A percentile compares a stretch with the other conserved stretches of the same genome.
Evolutionary conservation across 64 coral and sea anemone species (phyloP).

Genomic region (Stylophora pistillata): DNA sequence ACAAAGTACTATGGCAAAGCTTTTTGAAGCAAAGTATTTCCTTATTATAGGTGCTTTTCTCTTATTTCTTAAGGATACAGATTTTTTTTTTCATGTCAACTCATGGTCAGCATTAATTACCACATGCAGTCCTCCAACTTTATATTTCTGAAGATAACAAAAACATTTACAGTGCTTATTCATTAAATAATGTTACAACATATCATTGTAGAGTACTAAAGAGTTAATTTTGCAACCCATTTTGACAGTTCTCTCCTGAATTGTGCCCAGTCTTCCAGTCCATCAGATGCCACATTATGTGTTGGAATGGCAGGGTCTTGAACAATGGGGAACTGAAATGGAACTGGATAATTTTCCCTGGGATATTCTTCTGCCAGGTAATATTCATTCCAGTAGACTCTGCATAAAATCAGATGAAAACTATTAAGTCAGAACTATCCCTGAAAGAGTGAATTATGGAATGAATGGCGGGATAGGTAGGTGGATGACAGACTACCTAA

Average conservation of each 20-base stretch:
- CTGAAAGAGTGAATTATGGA: no score
- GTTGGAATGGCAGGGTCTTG: slow-evolving; percentile 97
- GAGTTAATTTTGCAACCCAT: slow-evolving; percentile 76
- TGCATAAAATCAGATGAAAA: slow-evolving; percentile 1
- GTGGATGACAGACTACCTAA: no score
- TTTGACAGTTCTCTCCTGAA: slow-evolving; percentile 85
- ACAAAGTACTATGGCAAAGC: no score
- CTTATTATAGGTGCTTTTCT: no score
- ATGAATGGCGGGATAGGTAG: no score
- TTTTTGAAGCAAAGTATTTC: no score
- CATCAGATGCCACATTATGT: slow-evolving; percentile 86
- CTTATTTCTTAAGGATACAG: no score
- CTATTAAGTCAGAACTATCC: no score
- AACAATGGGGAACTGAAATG: slow-evolving; percentile 76
- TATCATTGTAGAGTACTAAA: background rate
- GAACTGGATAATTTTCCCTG: slow-evolving; percentile 64
- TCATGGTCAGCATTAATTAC: no score
- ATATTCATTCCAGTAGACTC: slow-evolving; percentile 95
- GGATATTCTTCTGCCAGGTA: slow-evolving; percentile 87
- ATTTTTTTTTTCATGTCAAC: no score
- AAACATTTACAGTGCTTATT: background rate
- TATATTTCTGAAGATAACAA: no score
- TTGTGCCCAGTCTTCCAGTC: slow-evolving; percentile 88
- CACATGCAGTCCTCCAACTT: no score
- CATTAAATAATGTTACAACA: background rate